Conservation (phyloP, 1,140 invertebrate species). For the Platyscapa corneri region DNA sequence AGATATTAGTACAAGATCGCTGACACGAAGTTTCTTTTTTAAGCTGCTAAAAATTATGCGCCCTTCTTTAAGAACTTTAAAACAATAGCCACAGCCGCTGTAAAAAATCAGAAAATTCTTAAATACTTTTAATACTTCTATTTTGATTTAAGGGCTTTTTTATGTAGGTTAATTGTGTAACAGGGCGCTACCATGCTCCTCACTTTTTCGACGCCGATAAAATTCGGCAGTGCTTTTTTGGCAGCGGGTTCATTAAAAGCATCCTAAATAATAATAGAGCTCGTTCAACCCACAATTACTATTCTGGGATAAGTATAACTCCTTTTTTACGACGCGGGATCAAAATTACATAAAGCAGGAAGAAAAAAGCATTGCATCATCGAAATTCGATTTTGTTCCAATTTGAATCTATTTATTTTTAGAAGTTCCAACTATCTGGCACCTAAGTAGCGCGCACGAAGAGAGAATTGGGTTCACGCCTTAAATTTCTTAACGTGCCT, state of each 20-base stretch:
- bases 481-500: slow-evolving; percentile 9
- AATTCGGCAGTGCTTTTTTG: background rate
- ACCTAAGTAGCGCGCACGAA: background rate
- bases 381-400: slow-evolving; percentile 17
- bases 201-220: background rate
- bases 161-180: background rate
- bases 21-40: background rate
- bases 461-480: slow-evolving; percentile 12
- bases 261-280: slow-evolving; percentile 9
- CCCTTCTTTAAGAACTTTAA: background rate
- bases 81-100: background rate
- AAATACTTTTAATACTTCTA: background rate
- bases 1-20: background rate
- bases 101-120: background rate
- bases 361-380: slow-evolving; percentile 27
- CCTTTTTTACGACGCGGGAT: background rate
- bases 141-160: background rate
- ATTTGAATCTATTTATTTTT: slow-evolving; percentile 22
- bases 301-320: background rate
- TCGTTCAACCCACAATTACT: background rate
- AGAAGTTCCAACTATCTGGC: background rate
- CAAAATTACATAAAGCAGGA: background rate
- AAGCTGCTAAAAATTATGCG: background rate
- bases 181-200: background rate
- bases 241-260: background rate